Evolutionary conservation across 2,113 vertebrate species (phyloP).

Genomic region (Phylloscopus trochilus): DNA sequence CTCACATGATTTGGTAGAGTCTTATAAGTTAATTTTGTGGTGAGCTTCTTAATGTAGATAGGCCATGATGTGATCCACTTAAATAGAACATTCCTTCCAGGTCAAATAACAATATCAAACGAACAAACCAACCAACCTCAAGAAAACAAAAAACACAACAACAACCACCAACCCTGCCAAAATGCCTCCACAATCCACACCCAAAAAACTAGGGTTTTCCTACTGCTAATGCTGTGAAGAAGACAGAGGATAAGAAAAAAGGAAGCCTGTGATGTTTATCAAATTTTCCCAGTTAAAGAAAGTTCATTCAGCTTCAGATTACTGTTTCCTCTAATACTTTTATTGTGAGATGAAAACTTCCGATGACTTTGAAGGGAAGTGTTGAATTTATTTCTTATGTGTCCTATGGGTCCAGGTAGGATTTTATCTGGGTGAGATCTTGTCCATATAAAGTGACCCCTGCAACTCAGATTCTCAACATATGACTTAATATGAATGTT

Average conservation of each 20-base stretch:
- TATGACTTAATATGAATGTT: not conserved
- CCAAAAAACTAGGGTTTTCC: not conserved
- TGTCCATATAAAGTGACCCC: not conserved
- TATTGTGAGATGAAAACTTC: not conserved
- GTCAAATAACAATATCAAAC: not conserved
- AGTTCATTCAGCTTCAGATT: not conserved
- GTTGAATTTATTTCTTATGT: not conserved
- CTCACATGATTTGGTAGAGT: not conserved
- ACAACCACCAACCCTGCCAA: too few species aligned
- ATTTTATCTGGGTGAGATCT: not conserved
- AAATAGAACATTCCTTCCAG: not conserved
- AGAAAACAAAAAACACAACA: too few species aligned
- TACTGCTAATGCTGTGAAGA: not conserved
- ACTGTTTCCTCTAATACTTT: not conserved
- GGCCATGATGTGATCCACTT: not conserved
- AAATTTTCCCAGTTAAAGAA: not conserved
- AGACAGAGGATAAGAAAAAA: not conserved
- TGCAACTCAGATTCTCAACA: not conserved
- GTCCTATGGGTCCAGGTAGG: not conserved
- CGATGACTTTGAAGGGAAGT: not conserved
- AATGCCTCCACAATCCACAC: not conserved
- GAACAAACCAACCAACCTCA: too few species aligned
- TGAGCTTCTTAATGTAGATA: not conserved
- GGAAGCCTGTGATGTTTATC: not conserved
- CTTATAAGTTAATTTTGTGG: not conserved